Conservation (phyloP, 2,888 invertebrate genomes). For the Agrypnus murinus region DNA sequence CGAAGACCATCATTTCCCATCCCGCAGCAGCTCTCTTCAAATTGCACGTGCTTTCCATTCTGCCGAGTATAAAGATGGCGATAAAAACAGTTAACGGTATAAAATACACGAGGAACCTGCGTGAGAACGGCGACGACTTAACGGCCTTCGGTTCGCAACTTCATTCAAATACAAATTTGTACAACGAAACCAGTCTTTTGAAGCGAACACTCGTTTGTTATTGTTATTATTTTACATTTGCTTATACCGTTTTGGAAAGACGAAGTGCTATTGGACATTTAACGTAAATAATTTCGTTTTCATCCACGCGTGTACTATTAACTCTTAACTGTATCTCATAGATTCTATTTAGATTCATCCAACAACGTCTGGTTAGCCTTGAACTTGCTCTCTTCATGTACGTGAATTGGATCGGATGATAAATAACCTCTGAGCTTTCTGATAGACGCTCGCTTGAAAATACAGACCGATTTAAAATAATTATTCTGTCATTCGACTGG, state of each 20-base stretch:
- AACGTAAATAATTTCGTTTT: slow-evolving; percentile 1
- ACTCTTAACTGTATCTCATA: no score
- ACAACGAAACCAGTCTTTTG: slow-evolving; percentile 18
- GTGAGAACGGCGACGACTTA: slow-evolving; percentile 37
- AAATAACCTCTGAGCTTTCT: slow-evolving; percentile 1
- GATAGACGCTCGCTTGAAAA: no score
- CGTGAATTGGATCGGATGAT: slow-evolving; percentile 8
- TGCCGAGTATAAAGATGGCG: slow-evolving; percentile 29
- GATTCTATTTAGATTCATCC: no score
- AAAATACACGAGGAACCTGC: slow-evolving; percentile 27
- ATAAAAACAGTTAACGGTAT: slow-evolving; percentile 34
- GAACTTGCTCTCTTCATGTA: slow-evolving; percentile 12
- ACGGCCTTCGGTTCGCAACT: slow-evolving; percentile 37
- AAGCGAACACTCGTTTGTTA: slow-evolving; percentile 8
- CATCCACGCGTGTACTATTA: slow-evolving; percentile 1
- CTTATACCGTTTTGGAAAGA: not conserved
- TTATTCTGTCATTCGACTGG: slow-evolving; percentile 3
- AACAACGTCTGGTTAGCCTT: not conserved
- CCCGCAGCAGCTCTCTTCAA: slow-evolving; percentile 3
- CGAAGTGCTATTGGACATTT: not conserved
- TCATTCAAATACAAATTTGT: slow-evolving; percentile 39
- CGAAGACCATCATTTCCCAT: not conserved
- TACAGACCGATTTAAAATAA: not conserved
- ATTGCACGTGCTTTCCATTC: slow-evolving; percentile 17
- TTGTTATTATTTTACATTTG: slow-evolving; percentile 30